These are phyloP conservation scores for Serrognathus titanus DNA, from an alignment of 2,888 invertebrate species.

Conservation along the genomic window DNA sequence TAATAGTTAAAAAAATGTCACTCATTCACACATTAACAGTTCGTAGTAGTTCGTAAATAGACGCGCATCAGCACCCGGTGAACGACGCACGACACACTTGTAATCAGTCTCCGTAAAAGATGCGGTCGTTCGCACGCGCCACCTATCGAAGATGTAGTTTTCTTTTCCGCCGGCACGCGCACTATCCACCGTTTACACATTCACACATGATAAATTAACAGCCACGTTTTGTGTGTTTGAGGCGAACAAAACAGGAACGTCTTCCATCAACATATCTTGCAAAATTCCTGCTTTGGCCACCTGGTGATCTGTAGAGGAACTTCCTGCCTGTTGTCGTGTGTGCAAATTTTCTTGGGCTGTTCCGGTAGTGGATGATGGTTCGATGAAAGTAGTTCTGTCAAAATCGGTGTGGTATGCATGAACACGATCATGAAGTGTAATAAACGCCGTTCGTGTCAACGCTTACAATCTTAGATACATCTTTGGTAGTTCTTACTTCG, in stretches of 20 bases:
- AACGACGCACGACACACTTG: background rate
- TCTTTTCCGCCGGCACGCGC: background rate
- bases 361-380: conserved; percentile 2
- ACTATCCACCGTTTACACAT: conserved; percentile 19
- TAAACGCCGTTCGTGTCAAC: conserved; percentile 24
- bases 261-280: conserved; percentile 11
- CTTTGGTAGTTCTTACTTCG: conserved; percentile 37
- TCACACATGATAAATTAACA: conserved; percentile 41
- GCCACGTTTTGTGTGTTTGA: conserved; percentile 37
- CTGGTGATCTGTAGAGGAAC: conserved; percentile 38
- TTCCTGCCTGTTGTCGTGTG: conserved; percentile 29
- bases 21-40: conserved; percentile 36
- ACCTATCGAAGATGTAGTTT: background rate
- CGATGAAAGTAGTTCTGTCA: conserved; percentile 6
- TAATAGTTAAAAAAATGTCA: conserved; percentile 47
- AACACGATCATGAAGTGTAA: conserved; percentile 22
- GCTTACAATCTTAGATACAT: conserved; percentile 30
- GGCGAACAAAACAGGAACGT: conserved; percentile 25
- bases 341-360: conserved; percentile 11
- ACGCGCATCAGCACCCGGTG: background rate
- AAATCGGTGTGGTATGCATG: conserved; percentile 22
- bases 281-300: conserved; percentile 10
- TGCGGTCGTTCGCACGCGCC: too few species aligned
- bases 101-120: background rate
- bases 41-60: background rate